Evolutionary conservation across 2,113 vertebrate genomes (phyloP), one percentile per base, ranked within the genome.

Genomic region (Rhea americana): DNA sequence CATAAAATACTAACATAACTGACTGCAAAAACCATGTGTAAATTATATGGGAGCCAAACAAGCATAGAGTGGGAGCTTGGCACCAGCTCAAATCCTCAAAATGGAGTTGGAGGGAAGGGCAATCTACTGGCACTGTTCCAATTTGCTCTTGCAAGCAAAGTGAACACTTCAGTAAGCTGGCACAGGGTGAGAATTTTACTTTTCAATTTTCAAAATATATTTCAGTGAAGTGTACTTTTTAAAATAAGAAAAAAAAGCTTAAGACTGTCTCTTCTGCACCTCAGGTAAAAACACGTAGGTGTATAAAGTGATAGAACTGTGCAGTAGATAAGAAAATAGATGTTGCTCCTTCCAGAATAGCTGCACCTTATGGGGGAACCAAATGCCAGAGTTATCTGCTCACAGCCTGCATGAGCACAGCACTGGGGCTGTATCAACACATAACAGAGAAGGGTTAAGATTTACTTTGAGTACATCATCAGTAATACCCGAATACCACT

Each of bases 1-100:
- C 73, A 82, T 91, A 96, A 96, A 95, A 94, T 88, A 93, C 79
- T 80, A 95, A 84, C 80, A 89, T 71, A 90, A 85, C 83, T 66
- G 88, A 94, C 91, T 84, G 82, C 68, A 94, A 94, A 93, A 95
- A 79, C 26, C 37, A 58, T 88, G 94, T 75, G 76, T 90, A 91
- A 96, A 93, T 94, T 96, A 94, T 82, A 63, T 17, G 53, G 51
- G 28, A 95, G 79, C 91, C 85, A 95, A 93, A 96, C 72, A 92
- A 96, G 85, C 32, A 48, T 62, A 93, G 85, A 96, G 85, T 82
- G 51, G 58, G 74, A 76, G 85, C 11, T 17, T 94, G 95, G 83
- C 91, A 78, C 11, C 66, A 68, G 20, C 9, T 59, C 95, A 92
- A 35, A 72, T n/a, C 76, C 89, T 88, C 87, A 76, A 94, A 86